phyloP scores from a whole-genome alignment of 2,797 vertebrate genomes.

The Leptoclinus maculatus region DNA sequence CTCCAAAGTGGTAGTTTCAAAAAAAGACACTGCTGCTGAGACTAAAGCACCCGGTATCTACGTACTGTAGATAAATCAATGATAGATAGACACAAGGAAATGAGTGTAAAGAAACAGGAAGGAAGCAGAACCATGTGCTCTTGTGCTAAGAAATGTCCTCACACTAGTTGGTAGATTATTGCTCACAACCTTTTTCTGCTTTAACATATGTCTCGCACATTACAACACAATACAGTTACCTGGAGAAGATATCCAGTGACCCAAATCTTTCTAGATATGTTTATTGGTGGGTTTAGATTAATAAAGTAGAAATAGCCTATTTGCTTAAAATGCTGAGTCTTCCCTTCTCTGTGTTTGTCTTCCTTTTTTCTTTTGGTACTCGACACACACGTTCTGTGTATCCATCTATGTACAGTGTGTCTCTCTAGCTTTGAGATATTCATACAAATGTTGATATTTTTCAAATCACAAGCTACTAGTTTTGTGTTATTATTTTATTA shows the following conservation, averaged over 20 bases:
- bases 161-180: not conserved
- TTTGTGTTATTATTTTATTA: not conserved
- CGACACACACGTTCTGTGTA: not conserved
- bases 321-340: not conserved
- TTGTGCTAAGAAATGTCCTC: slow-evolving; percentile 1
- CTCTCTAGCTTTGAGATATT: not conserved
- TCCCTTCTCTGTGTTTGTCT: slow-evolving; percentile 1
- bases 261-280: not conserved
- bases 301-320: no score
- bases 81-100: no score
- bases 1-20: not conserved
- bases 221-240: not conserved
- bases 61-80: no score
- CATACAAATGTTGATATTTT: not conserved
- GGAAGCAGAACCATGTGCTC: not conserved
- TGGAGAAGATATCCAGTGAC: not conserved
- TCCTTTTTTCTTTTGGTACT: slow-evolving; percentile 7
- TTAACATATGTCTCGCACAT: not conserved
- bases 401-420: not conserved
- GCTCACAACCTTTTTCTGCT: not conserved
- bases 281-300: no score
- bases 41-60: not conserved
- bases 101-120: slow-evolving; percentile 8
- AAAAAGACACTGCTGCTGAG: not conserved
- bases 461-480: not conserved